Evolutionary conservation across 2,113 vertebrate species (phyloP), one percentile per base, ranked within the genome.

Genomic region (Noctilio leporinus): DNA sequence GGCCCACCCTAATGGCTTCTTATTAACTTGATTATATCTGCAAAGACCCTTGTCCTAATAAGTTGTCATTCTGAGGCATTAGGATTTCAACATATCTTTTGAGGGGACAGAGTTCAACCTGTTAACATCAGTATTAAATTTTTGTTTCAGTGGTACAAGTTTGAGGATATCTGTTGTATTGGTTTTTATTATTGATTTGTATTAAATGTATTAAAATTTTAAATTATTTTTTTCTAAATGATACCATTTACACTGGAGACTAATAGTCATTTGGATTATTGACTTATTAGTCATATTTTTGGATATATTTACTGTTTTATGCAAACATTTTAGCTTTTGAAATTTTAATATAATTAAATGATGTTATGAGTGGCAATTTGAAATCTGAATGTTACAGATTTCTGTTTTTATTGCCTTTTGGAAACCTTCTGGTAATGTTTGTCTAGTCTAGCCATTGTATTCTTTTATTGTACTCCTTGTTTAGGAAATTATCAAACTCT

Each of bases 151-250:
- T 86, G 47, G 45, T 84, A 91, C n/a, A 70, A 47, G 53, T 91
- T 69, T 75, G 72, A 67, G 10, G 33, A 47, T 64, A 45, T 78
- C 20, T 95, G n/a, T 14, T 38, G 49, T 49, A 75, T 57, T 96
- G 15, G 14, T 62, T 91, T 87, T 91, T 78, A 73, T 67, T 80
- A 1, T 28, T 76, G 20, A 30, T 86, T 47, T 84, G n/a, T 80
- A 95, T 65, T 81, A 88, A 93, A 65, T 96, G 59, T 38, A 10
- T 92, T 17, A 80, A 93, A 35, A 10, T 94, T 51, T 89, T 83
- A 86, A 88, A 89, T 64, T 3, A 47, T 75, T 77, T 70, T 76
- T 95, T 76, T n/a, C 38, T 69, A 51, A 93, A 80, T 86, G 78
- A 22, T 38, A 2, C 70, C 53, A 64, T 70, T 81, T 89, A 67